A percentile compares a stretch with the other conserved stretches of the same genome.
Conservation (phyloP, 2,888 invertebrate genomes). For the Pheosia gnoma region DNA sequence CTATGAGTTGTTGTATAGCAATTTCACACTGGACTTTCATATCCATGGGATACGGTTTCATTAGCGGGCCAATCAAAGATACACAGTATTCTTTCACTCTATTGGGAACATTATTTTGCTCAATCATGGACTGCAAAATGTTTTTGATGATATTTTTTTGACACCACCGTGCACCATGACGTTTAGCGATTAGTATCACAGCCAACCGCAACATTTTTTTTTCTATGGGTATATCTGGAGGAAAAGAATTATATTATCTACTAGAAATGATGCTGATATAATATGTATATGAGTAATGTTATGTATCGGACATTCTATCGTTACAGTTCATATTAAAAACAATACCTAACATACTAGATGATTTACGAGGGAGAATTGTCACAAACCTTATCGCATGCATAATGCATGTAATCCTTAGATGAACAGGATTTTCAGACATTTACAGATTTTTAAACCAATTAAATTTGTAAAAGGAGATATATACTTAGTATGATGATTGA, state of each 20-base stretch:
- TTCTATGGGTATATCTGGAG: slow-evolving; percentile 58
- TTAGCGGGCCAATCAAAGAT: slow-evolving; percentile 64
- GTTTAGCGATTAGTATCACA: slow-evolving; percentile 70
- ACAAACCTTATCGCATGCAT: no score
- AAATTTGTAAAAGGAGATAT: no score
- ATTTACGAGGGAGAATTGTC: no score
- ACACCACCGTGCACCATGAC: slow-evolving; percentile 73
- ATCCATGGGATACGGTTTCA: slow-evolving; percentile 70
- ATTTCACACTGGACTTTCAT: slow-evolving; percentile 75
- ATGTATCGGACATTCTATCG: no score
- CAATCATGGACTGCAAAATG: slow-evolving; percentile 65
- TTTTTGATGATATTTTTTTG: slow-evolving; percentile 68
- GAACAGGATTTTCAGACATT: no score
- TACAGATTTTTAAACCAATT: no score
- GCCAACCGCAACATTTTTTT: slow-evolving; percentile 64
- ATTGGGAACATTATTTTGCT: slow-evolving; percentile 45
- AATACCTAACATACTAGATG: no score
- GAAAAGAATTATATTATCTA: slow-evolving; percentile 21
- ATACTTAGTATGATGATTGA: no score
- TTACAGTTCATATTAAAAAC: no score
- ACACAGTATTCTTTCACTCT: slow-evolving; percentile 62
- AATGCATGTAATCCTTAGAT: no score
- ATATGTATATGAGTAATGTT: no score
- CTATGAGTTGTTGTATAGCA: slow-evolving; percentile 59
- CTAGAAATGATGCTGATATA: no score